A percentile compares a stretch with the other conserved stretches of the same genome.
Evolutionary conservation across 2,113 vertebrate species (phyloP).

Genomic region (Sisor rabdophorus): DNA sequence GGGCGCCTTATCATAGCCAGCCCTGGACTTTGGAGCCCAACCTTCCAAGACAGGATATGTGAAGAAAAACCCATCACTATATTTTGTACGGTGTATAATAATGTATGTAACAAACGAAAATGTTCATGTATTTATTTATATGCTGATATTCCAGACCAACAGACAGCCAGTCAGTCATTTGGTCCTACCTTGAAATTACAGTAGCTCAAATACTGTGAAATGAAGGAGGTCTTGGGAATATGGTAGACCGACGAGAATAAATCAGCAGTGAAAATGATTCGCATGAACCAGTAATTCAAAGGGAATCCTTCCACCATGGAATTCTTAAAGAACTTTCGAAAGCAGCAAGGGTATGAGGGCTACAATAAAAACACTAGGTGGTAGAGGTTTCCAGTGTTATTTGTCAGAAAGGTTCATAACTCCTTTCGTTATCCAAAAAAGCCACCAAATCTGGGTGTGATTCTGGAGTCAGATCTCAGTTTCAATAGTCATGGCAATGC

Average conservation of each 20-base stretch:
- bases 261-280: neutral
- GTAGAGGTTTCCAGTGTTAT: neutral
- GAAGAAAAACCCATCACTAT: slow-evolving; percentile 18
- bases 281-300: neutral
- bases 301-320: no score
- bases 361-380: neutral
- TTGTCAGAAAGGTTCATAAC: neutral
- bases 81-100: no score
- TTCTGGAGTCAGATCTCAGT: no score
- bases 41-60: neutral
- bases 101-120: no score
- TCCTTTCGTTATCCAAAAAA: no score
- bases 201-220: neutral
- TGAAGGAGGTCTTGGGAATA: neutral
- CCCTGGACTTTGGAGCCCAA: no score
- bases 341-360: no score
- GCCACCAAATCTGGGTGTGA: no score
- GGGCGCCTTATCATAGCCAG: no score
- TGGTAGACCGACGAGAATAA: fast-evolving
- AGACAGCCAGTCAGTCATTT: slow-evolving; percentile 14
- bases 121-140: no score
- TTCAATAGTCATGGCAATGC: no score
- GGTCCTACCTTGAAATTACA: slow-evolving; percentile 13
- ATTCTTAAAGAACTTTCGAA: neutral
- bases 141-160: slow-evolving; percentile 15